Evolutionary conservation across 2,888 invertebrate species (phyloP).

Genomic region (Nineta flava): DNA sequence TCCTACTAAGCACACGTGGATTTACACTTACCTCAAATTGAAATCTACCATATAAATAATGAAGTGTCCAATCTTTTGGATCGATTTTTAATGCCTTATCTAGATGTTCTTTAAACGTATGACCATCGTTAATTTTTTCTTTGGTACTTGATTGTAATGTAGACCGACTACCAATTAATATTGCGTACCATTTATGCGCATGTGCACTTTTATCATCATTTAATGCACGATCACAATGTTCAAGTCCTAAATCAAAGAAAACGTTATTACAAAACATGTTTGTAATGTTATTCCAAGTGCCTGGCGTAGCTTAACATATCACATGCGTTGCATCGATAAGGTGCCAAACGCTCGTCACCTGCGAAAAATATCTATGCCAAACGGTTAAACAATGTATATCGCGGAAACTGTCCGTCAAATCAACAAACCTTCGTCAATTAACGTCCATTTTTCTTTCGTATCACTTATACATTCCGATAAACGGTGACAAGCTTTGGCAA

Average conservation of each 20-base stretch:
- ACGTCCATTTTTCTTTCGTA: slow-evolving; percentile 15
- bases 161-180: slow-evolving; percentile 43
- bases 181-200: slow-evolving; percentile 60
- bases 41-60: slow-evolving; percentile 55
- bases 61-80: slow-evolving; percentile 42
- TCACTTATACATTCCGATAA: slow-evolving; percentile 16
- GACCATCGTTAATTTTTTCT: slow-evolving; percentile 48
- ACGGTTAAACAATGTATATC: too few relatives aligned
- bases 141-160: slow-evolving; percentile 38
- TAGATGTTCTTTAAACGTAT: slow-evolving; percentile 48
- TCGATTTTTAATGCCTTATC: slow-evolving; percentile 42
- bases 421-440: slow-evolving; percentile 19
- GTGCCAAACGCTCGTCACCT: too few relatives aligned
- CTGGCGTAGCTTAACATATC: not conserved
- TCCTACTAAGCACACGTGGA: not conserved
- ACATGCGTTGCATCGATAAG: not conserved
- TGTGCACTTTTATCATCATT: slow-evolving; percentile 33
- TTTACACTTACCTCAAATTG: slow-evolving; percentile 31
- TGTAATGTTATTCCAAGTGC: too few relatives aligned
- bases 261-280: not conserved
- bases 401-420: too few relatives aligned
- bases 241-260: slow-evolving; percentile 29
- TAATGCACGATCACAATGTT: slow-evolving; percentile 37
- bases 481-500: slow-evolving; percentile 24
- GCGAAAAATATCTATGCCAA: too few relatives aligned